A percentile compares a stretch with the other conserved stretches of the same genome.
Conservation (phyloP, 2,888 invertebrate species). For the Meta bourneti region DNA sequence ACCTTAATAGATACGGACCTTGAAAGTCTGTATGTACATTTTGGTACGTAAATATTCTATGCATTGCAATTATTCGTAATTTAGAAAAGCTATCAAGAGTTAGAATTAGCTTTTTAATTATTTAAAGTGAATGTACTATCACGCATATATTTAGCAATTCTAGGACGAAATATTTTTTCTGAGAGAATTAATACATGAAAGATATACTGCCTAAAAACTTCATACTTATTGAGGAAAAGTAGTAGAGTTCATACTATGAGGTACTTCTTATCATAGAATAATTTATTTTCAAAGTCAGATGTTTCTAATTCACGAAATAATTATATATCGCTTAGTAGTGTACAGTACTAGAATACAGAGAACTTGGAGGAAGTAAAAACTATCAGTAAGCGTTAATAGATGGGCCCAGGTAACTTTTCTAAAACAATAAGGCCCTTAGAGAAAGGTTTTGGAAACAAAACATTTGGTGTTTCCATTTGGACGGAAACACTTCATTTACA, state of each 20-base stretch:
- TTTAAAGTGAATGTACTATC: conserved; percentile 37
- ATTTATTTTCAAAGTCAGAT: conserved; percentile 62
- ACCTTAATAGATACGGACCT: conserved; percentile 56
- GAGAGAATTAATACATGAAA: conserved; percentile 53
- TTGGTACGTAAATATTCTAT: conserved; percentile 33
- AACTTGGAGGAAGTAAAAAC: neutral
- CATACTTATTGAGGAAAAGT: conserved; percentile 38
- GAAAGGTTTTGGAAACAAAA: too few species aligned
- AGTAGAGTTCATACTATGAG: conserved; percentile 30
- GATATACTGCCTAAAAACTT: conserved; percentile 63
- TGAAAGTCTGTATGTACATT: conserved; percentile 48
- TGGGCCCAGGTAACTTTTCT: too few species aligned
- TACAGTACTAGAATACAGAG: conserved; percentile 21
- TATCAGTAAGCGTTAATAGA: neutral
- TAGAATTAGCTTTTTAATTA: conserved; percentile 64
- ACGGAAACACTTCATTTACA: conserved; percentile 14
- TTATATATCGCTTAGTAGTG: conserved; percentile 43
- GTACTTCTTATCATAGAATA: conserved; percentile 46
- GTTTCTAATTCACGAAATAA: conserved; percentile 55
- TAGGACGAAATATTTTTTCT: conserved; percentile 64
- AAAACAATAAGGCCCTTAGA: too few species aligned
- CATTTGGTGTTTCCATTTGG: neutral
- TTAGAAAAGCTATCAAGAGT: conserved; percentile 29
- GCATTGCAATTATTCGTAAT: conserved; percentile 35
- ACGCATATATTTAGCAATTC: conserved; percentile 48